phyloP scores from a whole-genome alignment of 2,888 invertebrate species.

The Eupithecia dodoneata region DNA sequence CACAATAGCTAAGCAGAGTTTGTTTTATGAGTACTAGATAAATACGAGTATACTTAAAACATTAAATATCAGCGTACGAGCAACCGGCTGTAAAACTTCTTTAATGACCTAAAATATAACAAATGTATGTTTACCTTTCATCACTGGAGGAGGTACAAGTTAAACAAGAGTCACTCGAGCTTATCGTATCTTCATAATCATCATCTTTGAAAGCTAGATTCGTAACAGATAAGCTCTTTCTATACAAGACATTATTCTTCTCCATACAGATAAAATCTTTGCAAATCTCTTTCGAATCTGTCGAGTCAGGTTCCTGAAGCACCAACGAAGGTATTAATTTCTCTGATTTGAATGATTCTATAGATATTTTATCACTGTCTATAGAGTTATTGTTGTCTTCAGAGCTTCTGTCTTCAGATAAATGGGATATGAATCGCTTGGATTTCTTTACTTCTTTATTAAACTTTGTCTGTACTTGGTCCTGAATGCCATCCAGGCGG shows the following conservation, averaged over 20 bases:
- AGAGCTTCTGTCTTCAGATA: slow-evolving; percentile 70
- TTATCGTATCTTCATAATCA: slow-evolving; percentile 49
- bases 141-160: slow-evolving; percentile 69
- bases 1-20: too few species aligned
- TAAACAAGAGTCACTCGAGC: slow-evolving; percentile 68
- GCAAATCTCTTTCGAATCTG: slow-evolving; percentile 60
- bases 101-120: neutral
- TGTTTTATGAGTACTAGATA: too few species aligned
- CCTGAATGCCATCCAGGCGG: slow-evolving; percentile 74
- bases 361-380: slow-evolving; percentile 42
- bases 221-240: slow-evolving; percentile 64
- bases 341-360: slow-evolving; percentile 32
- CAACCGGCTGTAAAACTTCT: neutral
- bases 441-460: slow-evolving; percentile 59
- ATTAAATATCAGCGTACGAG: neutral
- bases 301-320: slow-evolving; percentile 61
- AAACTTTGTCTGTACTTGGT: slow-evolving; percentile 68
- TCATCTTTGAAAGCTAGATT: slow-evolving; percentile 64
- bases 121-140: slow-evolving; percentile 62
- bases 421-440: slow-evolving; percentile 66
- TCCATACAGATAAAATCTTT: slow-evolving; percentile 68
- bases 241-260: slow-evolving; percentile 61
- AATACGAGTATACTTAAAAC: neutral
- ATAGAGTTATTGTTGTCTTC: slow-evolving; percentile 53
- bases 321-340: slow-evolving; percentile 67